These are phyloP conservation scores for Esox masquinongy DNA, from an alignment of 2,797 vertebrate genomes.

Conservation along the genomic window DNA sequence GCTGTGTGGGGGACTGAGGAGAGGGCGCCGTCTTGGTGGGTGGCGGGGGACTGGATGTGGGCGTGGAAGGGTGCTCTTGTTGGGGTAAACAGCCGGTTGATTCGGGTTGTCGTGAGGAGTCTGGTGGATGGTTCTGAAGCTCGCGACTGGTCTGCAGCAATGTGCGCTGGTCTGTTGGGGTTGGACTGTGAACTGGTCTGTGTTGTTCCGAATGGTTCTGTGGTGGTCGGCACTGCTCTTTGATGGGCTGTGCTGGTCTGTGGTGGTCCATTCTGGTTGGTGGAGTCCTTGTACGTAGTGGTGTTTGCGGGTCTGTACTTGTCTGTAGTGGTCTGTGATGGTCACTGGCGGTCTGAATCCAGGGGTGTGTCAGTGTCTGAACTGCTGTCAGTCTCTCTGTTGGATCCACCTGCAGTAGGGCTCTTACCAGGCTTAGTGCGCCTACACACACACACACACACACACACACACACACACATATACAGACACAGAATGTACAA, in stretches of 20 bases:
- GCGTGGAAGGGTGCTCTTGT: slow-evolving; percentile 6
- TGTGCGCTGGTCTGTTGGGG: slow-evolving; percentile 30
- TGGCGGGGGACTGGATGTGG: not conserved
- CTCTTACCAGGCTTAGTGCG: slow-evolving; percentile 86
- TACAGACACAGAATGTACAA: slow-evolving; percentile 15
- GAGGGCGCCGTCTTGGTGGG: not conserved
- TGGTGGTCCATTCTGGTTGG: slow-evolving; percentile 4
- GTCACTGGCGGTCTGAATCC: slow-evolving; percentile 82
- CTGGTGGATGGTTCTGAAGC: no score
- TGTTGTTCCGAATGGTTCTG: slow-evolving; percentile 10
- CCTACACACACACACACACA: slow-evolving; percentile 68
- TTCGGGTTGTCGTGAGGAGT: not conserved
- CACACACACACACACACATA: slow-evolving; percentile 18
- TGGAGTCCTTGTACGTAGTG: not conserved
- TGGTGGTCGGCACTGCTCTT: slow-evolving; percentile 28
- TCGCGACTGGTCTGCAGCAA: slow-evolving; percentile 31
- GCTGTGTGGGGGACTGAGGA: not conserved
- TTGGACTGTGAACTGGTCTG: slow-evolving; percentile 1
- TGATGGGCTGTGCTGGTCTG: not conserved
- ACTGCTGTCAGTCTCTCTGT: slow-evolving; percentile 83
- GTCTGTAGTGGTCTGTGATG: slow-evolving; percentile 37
- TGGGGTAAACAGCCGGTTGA: slow-evolving; percentile 7
- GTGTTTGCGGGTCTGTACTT: slow-evolving; percentile 4
- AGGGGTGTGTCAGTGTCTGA: slow-evolving; percentile 85
- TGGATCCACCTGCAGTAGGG: slow-evolving; percentile 86